Evolutionary conservation across 2,113 vertebrate genomes (phyloP).

Genomic region (Pluvianellus socialis): DNA sequence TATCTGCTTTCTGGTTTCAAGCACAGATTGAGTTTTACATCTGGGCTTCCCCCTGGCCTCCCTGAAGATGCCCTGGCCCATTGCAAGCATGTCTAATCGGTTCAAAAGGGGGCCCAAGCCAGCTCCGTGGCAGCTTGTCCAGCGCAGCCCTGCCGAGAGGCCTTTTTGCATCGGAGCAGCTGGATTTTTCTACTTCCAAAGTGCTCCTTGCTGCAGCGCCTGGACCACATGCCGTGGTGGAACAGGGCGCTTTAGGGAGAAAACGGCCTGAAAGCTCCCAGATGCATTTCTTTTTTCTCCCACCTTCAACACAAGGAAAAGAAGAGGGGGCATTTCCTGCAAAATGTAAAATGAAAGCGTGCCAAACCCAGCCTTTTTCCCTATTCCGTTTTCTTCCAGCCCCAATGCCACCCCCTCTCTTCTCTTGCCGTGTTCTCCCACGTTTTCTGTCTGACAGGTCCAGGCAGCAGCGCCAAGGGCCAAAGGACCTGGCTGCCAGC

Average conservation of each 20-base stretch:
- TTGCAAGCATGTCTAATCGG: accelerated
- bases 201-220: background rate
- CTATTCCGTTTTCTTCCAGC: background rate
- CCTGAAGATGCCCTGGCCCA: background rate
- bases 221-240: accelerated
- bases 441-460: accelerated
- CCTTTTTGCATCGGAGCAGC: background rate
- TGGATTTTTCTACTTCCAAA: background rate
- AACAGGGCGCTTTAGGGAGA: accelerated
- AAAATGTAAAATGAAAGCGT: background rate
- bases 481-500: background rate
- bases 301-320: too few relatives aligned
- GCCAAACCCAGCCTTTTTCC: background rate
- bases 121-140: background rate
- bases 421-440: background rate
- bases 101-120: background rate
- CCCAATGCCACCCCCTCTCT: background rate
- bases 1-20: background rate
- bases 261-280: background rate
- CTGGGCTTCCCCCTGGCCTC: background rate
- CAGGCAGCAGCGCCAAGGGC: background rate
- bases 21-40: background rate
- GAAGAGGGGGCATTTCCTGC: too few relatives aligned
- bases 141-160: accelerated
- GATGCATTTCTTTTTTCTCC: background rate